A percentile compares a stretch with the other conserved stretches of the same genome.
Conservation (phyloP, 1,140 invertebrate genomes). For the Cheumatopsyche charites region DNA sequence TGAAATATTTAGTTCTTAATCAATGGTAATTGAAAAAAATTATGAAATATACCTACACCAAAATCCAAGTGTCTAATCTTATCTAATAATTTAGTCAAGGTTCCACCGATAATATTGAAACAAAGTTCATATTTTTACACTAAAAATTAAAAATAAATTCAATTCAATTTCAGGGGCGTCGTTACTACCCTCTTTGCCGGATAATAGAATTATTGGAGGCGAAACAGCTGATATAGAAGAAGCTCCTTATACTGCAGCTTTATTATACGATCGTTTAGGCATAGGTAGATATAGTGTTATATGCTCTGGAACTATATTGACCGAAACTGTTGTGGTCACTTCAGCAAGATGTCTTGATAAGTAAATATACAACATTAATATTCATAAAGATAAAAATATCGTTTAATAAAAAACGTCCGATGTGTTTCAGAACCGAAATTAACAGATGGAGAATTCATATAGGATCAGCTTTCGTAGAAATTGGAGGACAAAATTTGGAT, state of each 20-base stretch:
- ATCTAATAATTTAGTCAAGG: too few relatives aligned
- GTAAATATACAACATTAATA: constrained; percentile 26
- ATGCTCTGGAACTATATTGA: constrained; percentile 53
- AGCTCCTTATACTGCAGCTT: constrained; percentile 39
- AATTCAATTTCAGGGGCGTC: constrained; percentile 12
- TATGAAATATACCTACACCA: too few relatives aligned
- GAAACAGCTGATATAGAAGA: constrained; percentile 22
- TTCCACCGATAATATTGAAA: too few relatives aligned
- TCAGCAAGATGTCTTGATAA: constrained; percentile 65
- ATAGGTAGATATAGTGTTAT: constrained; percentile 13
- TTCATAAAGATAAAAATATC: neutral
- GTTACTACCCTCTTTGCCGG: neutral
- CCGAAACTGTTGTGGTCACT: constrained; percentile 63
- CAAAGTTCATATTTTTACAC: too few relatives aligned
- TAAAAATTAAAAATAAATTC: too few relatives aligned
- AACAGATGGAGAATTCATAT: constrained; percentile 22
- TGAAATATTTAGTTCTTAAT: too few relatives aligned
- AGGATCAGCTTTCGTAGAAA: constrained; percentile 24
- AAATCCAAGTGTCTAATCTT: too few relatives aligned
- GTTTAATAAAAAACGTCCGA: neutral
- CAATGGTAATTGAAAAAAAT: too few relatives aligned
- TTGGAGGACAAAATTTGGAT: constrained; percentile 28
- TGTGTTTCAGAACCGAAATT: neutral
- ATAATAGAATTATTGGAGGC: constrained; percentile 22
- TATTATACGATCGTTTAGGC: constrained; percentile 24